Base-by-base conservation (phyloP, 2,888 invertebrate genomes). In the Mythimna impura region DNA sequence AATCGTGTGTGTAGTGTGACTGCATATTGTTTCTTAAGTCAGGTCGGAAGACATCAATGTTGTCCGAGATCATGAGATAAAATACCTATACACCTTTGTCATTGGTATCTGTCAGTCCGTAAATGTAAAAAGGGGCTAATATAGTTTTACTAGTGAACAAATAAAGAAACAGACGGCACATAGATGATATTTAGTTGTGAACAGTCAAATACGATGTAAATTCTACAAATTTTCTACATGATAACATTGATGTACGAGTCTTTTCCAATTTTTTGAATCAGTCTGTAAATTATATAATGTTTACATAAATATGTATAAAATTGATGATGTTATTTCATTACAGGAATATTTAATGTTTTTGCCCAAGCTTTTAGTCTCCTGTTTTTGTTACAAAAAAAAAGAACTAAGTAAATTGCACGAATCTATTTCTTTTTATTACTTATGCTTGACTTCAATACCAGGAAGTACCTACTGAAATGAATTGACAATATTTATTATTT, bases 231-330 rank as follows among this genome's bases (percentile, higher is more conserved):
- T 65, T 62, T 43, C 80, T 80, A 82, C 34, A 62, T 64, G 68
- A 77, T 66, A 12, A 22, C 50, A 22, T 50, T 66, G 72, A 73
- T 76, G 61, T 62, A 50, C 3, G 65, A 81, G 82, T 83, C 83
- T 83, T 81, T 69, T n/a, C 61, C 47, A 77, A 68, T 67, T 47
- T 20, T 65, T 66, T 65, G 0, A 34, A 75, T 84, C 84, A 84
- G 84, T 84, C 83, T 77, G 76, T 78, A 74, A 81, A 81, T 63
- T 36, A 73, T 76, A 71, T 12, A 78, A 64, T 52, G 58, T 22
- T 58, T 69, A 62, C 2, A 8, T 63, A 63, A 30, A 34, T 14
- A 12, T 62, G 60, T 36, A 40, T 60, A 22, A 12, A 52, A 22
- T 34, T 9, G 36, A 40, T 17, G 22, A 17, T 47, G 20, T 47